phyloP scores from a whole-genome alignment of 2,113 vertebrate genomes.

The human region GRCh38 chr2:148000001-148000500 shows the following conservation, averaged over 20 bases:
- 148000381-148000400: not conserved
- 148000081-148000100: not conserved
- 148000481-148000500: not conserved
- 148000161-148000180: not conserved
- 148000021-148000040: not conserved
- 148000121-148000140: not conserved
- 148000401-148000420: not conserved
- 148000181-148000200: not conserved
- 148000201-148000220: not conserved
- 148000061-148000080: not conserved
- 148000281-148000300: not conserved
- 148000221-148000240: not conserved
- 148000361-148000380: not conserved
- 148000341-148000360: not conserved
- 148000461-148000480: not conserved
- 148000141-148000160: not conserved
- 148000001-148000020: not conserved
- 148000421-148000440: not conserved
- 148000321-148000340: not conserved
- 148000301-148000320: not conserved
- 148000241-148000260: not conserved
- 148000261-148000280: not conserved
- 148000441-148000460: not conserved
- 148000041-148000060: not conserved
- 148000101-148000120: not conserved